Conservation (phyloP, 2,797 vertebrate species). For the Prionace glauca region DNA sequence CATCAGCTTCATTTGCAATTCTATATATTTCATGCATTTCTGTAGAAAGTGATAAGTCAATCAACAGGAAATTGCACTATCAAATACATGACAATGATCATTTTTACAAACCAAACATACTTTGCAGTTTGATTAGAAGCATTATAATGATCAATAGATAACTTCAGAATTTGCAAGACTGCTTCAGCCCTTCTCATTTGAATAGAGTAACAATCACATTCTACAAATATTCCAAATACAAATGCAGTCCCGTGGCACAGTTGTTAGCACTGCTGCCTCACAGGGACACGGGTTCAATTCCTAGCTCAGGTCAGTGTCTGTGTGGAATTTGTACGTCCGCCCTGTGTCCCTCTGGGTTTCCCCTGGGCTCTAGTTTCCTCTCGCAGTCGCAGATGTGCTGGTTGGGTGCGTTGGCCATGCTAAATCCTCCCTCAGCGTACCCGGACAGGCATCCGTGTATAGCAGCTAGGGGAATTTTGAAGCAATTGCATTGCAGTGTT, state of each 20-base stretch:
- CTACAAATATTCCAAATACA: background rate
- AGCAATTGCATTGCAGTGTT: too few relatives aligned
- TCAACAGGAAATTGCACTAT: background rate
- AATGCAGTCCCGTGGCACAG: background rate
- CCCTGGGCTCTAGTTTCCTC: too few relatives aligned
- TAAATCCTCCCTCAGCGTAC: too few relatives aligned
- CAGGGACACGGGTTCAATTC: too few relatives aligned
- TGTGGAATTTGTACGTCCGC: too few relatives aligned
- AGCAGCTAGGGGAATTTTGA: too few relatives aligned
- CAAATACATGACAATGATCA: background rate
- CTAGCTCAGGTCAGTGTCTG: too few relatives aligned
- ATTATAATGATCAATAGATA: background rate
- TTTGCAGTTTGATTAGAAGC: background rate
- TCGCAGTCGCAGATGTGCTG: too few relatives aligned
- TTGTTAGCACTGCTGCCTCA: too few relatives aligned
- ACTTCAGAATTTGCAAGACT: background rate
- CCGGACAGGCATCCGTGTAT: too few relatives aligned
- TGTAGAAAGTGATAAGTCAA: background rate
- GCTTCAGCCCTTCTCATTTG: background rate
- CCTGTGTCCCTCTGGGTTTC: too few relatives aligned
- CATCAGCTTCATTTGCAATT: background rate
- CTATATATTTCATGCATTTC: background rate
- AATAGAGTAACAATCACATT: background rate
- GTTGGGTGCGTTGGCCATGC: too few relatives aligned
- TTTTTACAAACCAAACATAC: background rate